A percentile compares a stretch with the other conserved stretches of the same genome.
These are phyloP conservation scores for Sylvilagus bachmani DNA, from an alignment of 2,113 vertebrate genomes.

Conservation along the genomic window DNA sequence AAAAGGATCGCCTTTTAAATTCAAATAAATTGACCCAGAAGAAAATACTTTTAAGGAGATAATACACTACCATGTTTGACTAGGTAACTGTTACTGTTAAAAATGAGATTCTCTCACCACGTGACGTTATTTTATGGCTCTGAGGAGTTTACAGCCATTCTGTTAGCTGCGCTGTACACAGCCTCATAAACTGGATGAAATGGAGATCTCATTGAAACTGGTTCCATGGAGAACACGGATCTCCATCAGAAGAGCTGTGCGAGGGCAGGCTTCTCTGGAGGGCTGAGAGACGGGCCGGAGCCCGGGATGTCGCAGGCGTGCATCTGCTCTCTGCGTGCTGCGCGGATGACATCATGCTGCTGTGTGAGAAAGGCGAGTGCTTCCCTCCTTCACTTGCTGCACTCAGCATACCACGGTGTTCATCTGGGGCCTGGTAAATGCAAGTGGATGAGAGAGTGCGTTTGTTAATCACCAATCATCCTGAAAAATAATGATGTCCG, in stretches of 20 bases:
- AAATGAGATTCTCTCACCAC: neutral
- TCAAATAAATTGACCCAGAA: constrained; percentile 8
- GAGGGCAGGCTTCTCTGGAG: neutral
- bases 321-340: neutral
- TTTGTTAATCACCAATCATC: constrained; percentile 78
- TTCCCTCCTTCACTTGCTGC: constrained; percentile 60
- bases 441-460: constrained; percentile 71
- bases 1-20: neutral
- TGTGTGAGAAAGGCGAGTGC: constrained; percentile 46
- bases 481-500: constrained; percentile 79
- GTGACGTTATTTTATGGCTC: constrained; percentile 28
- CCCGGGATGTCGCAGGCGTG: neutral
- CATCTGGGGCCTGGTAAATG: constrained; percentile 67
- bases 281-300: neutral
- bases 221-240: neutral
- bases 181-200: constrained; percentile 29
- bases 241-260: neutral
- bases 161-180: neutral
- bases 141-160: neutral
- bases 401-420: constrained; percentile 53
- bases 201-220: constrained; percentile 1
- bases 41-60: constrained; percentile 10
- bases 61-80: neutral
- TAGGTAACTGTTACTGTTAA: neutral
- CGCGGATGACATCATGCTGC: constrained; percentile 32